Percentiles rank a stretch among this genome's conserved stretches.
Conservation (phyloP, 2,797 vertebrate genomes). For the Hozukius guyotensis region DNA sequence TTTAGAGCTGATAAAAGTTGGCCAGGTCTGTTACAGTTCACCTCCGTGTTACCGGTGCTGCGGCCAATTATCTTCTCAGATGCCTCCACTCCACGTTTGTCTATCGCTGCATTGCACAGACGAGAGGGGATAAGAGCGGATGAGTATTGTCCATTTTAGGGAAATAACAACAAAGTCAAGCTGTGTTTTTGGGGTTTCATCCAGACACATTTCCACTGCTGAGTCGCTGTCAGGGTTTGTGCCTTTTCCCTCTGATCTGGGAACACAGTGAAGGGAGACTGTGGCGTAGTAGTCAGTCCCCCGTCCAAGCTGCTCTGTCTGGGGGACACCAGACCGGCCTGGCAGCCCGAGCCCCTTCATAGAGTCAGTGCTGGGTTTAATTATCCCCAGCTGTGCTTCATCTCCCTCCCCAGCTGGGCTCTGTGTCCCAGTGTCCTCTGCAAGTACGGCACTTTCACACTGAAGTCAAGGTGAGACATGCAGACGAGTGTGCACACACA, state of each 20-base stretch:
- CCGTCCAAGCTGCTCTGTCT: slow-evolving; percentile 59
- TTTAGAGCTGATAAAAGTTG: slow-evolving; percentile 62
- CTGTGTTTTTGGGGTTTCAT: slow-evolving; percentile 48
- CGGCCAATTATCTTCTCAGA: slow-evolving; percentile 61
- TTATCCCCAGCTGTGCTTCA: slow-evolving; percentile 83
- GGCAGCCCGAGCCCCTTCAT: slow-evolving; percentile 55
- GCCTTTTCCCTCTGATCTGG: slow-evolving; percentile 39
- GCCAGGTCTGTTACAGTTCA: slow-evolving; percentile 65
- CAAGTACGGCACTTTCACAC: slow-evolving; percentile 54
- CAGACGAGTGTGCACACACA: slow-evolving; percentile 8
- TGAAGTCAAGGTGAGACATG: slow-evolving; percentile 72
- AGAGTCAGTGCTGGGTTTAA: slow-evolving; percentile 79
- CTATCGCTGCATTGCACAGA: slow-evolving; percentile 32
- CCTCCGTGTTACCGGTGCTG: slow-evolving; percentile 55
- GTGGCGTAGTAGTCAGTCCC: slow-evolving; percentile 27
- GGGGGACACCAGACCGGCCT: slow-evolving; percentile 57
- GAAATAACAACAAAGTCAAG: slow-evolving; percentile 53
- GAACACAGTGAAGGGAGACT: slow-evolving; percentile 47
- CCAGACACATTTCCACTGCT: slow-evolving; percentile 50
- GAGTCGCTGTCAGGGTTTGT: slow-evolving; percentile 53
- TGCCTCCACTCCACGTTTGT: slow-evolving; percentile 34
- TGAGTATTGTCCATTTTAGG: slow-evolving; percentile 38
- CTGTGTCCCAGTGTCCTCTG: slow-evolving; percentile 79
- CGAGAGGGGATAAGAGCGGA: slow-evolving; percentile 23
- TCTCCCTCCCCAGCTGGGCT: slow-evolving; percentile 80